phyloP scores from a whole-genome alignment of 2,113 vertebrate genomes.

The Sinocyclocheilus maitianheensis region DNA sequence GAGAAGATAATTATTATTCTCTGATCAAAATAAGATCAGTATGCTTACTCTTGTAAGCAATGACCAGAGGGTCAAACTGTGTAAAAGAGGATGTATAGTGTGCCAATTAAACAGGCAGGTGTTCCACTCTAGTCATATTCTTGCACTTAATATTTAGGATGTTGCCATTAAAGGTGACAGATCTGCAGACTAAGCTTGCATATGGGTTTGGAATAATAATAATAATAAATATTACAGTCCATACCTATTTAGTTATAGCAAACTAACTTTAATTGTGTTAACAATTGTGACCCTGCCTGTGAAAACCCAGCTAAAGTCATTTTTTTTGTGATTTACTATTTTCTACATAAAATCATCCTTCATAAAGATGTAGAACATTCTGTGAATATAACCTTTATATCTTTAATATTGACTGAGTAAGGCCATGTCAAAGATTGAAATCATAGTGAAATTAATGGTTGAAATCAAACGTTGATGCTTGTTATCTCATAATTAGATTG shows the following conservation, averaged over 20 bases:
- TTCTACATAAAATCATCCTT: too few relatives aligned
- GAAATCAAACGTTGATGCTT: too few relatives aligned
- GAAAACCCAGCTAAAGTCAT: too few relatives aligned
- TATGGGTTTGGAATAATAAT: background rate
- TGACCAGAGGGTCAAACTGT: slow-evolving; percentile 63
- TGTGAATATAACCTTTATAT: too few relatives aligned
- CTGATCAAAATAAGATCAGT: slow-evolving; percentile 62
- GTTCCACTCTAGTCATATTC: background rate
- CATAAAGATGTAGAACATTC: too few relatives aligned
- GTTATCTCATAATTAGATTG: too few relatives aligned
- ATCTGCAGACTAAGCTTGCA: background rate
- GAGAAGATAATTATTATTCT: slow-evolving; percentile 60
- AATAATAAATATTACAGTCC: background rate
- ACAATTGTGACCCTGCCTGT: background rate
- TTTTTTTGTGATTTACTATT: too few relatives aligned
- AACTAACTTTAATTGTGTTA: background rate
- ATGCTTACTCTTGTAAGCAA: slow-evolving; percentile 58
- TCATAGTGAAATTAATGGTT: too few relatives aligned
- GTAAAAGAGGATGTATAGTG: slow-evolving; percentile 66
- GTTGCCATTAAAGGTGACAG: background rate
- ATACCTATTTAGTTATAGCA: background rate
- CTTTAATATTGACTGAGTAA: too few relatives aligned
- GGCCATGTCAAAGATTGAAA: too few relatives aligned
- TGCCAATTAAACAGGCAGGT: background rate
- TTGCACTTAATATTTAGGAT: background rate